phyloP scores from a whole-genome alignment of 2,113 vertebrate species.

The Myiozetetes cayanensis region DNA sequence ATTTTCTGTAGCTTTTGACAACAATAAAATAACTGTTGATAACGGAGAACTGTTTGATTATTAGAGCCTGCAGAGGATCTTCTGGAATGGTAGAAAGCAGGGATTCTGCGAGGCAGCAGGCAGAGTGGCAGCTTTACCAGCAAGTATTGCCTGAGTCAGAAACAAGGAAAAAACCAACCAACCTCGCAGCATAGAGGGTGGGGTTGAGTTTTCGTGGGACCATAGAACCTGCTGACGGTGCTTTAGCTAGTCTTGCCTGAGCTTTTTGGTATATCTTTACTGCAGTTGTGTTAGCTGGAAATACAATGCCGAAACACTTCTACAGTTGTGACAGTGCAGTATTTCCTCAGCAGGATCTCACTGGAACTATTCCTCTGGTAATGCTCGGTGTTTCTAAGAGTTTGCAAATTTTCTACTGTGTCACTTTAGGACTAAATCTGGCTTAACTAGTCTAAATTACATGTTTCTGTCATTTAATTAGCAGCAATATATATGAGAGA shows the following conservation, averaged over 20 bases:
- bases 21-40: constrained; percentile 43
- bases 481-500: not conserved
- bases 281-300: not conserved
- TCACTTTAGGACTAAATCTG: not conserved
- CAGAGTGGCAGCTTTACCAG: not conserved
- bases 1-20: constrained; percentile 45
- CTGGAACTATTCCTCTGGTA: not conserved
- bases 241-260: not conserved
- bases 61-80: constrained; percentile 9
- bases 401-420: not conserved
- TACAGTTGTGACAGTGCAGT: not conserved
- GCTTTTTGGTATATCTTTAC: not conserved
- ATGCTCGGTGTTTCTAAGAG: not conserved
- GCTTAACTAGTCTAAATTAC: not conserved
- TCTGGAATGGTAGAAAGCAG: not conserved
- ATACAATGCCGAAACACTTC: not conserved
- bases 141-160: not conserved
- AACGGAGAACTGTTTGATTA: constrained; percentile 23
- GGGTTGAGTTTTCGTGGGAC: not conserved
- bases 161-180: not conserved
- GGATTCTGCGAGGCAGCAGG: not conserved
- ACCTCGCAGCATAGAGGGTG: not conserved
- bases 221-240: not conserved
- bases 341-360: not conserved
- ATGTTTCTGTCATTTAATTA: not conserved